These are phyloP conservation scores for Leptinotarsa haldemani DNA, from an alignment of 2,888 invertebrate species.

Conservation along the genomic window DNA sequence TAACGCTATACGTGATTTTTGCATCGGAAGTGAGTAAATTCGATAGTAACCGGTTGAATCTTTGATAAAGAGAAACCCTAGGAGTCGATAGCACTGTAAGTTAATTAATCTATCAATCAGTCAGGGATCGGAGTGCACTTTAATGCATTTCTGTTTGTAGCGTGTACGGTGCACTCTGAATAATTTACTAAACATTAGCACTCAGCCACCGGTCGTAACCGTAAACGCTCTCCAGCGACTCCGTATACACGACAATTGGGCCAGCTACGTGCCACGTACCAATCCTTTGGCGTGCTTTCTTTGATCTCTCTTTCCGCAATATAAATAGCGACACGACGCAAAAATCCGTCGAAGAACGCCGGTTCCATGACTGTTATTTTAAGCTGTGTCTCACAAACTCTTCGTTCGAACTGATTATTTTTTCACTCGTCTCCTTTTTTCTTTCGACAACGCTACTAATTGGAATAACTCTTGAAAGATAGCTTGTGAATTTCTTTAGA, in stretches of 20 bases:
- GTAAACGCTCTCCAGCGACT: constrained; percentile 62
- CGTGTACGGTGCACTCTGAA: constrained; percentile 62
- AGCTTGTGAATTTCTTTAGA: no score
- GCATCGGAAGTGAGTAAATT: constrained; percentile 46
- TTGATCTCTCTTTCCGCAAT: constrained; percentile 49
- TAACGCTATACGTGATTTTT: constrained; percentile 47
- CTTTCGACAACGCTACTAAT: neutral
- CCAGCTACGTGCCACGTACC: constrained; percentile 43
- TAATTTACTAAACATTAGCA: constrained; percentile 64
- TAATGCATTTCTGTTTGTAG: constrained; percentile 60
- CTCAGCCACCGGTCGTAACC: constrained; percentile 60
- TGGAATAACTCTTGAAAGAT: no score
- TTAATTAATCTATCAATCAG: constrained; percentile 63
- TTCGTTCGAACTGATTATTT: constrained; percentile 32
- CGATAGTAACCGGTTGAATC: constrained; percentile 48
- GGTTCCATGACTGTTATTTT: constrained; percentile 25
- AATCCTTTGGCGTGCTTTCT: constrained; percentile 47
- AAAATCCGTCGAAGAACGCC: constrained; percentile 43
- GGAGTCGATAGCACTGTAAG: constrained; percentile 56
- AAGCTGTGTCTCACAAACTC: constrained; percentile 32
- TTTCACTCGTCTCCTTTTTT: constrained; percentile 14
- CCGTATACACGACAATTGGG: constrained; percentile 51
- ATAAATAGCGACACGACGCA: constrained; percentile 48
- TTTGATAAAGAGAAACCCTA: constrained; percentile 51
- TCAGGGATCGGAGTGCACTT: constrained; percentile 62